Base-by-base conservation (phyloP, 2,888 invertebrate species). In the Cyclophora albipunctata region DNA sequence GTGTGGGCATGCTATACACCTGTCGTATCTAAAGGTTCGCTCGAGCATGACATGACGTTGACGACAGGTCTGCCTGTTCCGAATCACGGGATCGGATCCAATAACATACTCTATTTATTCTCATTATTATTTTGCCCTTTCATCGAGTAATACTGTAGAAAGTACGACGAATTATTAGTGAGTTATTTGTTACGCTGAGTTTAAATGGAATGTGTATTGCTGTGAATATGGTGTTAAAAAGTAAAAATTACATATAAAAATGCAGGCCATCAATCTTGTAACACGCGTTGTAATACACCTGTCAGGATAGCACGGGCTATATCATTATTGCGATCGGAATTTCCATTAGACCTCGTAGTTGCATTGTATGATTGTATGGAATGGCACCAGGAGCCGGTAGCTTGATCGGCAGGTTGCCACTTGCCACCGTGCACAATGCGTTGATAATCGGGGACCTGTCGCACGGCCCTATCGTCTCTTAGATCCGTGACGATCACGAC, bases 381-480 rank as follows among this genome's bases (percentile, higher is more conserved):
- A 48, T 55, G 46, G 20, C 20, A 20, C 20, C 20, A 20, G 20
- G 20, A 20, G 20, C 20, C 20, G 49, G 50, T 37, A 37, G 37
- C 37, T 4, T 47, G 42, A 33, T 55, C 62, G 60, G 58, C 56
- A 59, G 59, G 58, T 59, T 58, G 58, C 71, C 68, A 77, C 77
- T 59, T 58, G 58, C 71, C 68, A 77, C 77, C 82, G 79, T 79
- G 79, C 78, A 80, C 76, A 85, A 88, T 83, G 84, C 86, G 87
- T 83, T 66, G 73, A 82, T 78, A 87, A 86, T 86, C 78, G 75
- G 75, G 58, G 81, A 85, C 85, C 83, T 84, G 86, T 88, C 86
- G 82, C 87, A 86, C 86, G 86, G 81, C 78, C 81, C 65, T 68
- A 56, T 58, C 59, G 62, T 66, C 68, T 68, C 63, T 60, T 60